Base-by-base conservation (phyloP, 2,797 vertebrate genomes). In the Luscinia megarhynchos region DNA sequence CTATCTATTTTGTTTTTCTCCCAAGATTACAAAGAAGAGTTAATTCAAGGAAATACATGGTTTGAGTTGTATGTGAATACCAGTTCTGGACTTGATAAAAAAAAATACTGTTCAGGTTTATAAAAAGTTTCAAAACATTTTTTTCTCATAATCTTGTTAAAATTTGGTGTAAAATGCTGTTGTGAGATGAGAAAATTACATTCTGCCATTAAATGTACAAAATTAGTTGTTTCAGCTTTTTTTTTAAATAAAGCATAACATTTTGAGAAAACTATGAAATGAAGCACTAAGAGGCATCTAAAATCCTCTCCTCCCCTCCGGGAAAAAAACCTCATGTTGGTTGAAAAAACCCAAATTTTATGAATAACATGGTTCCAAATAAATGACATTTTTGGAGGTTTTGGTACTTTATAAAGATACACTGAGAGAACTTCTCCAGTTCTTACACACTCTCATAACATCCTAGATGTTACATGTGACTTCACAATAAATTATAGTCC, bases 261-360 rank as follows among this genome's bases (percentile, higher is more conserved):
- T 88, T 88, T 80, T 77, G 9, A 20, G 41, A 58, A 76, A 12
- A 58, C 22, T 4, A 50, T 43, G 32, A 87, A 84, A 64, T 70
- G 14, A 72, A 66, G 30, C 7, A 18, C 38, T 48, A 45, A 41
- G 10, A 84, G 8, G 15, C 12, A 61, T 30, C 24, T 73, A 45
- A 84, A 89, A 66, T 85, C 46, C 24, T 84, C 21, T 58, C 6
- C 11, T 68, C 1, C 2, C 4, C 12, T 50, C 48, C 40, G n/a
- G 8, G 0, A 30, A 46, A 55, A 55, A 63, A 62, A 2, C 5
- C 4, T 0, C 2, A n/a, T 17, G n/a, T 11, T 84, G 3, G 6
- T 53, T 70, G 38, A 75, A 78, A 59, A 22, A 88, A 75, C 38
- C 5, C 16, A 67, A 29, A 40, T 72, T 75, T 92, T 75, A 10